phyloP scores from a whole-genome alignment of 2,888 invertebrate genomes.

The Alentia gelatinosa region DNA sequence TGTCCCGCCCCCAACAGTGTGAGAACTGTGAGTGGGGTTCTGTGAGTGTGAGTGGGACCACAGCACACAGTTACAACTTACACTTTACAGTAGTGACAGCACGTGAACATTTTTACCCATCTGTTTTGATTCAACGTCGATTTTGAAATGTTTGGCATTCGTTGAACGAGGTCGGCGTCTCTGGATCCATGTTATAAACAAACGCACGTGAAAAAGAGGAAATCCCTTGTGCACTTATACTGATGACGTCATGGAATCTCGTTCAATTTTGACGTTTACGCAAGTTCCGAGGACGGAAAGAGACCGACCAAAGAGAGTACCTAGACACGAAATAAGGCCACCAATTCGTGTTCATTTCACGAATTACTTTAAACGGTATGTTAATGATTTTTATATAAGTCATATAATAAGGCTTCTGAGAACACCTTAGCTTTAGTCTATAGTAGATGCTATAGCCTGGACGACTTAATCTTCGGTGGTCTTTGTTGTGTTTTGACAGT shows the following conservation, averaged over 20 bases:
- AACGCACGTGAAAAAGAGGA: not conserved
- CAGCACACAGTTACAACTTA: too few species aligned
- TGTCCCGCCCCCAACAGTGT: too few species aligned
- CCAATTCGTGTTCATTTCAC: conserved; percentile 18
- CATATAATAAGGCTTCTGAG: not conserved
- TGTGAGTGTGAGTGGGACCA: too few species aligned
- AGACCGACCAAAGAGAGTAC: too few species aligned
- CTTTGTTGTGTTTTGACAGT: conserved; percentile 39
- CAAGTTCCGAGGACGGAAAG: conserved; percentile 50
- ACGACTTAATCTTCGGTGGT: not conserved
- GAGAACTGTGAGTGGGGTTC: too few species aligned
- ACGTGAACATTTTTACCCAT: too few species aligned
- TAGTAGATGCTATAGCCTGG: not conserved
- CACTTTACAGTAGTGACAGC: too few species aligned
- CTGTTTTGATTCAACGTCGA: too few species aligned
- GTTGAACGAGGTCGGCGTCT: too few species aligned
- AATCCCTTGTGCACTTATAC: not conserved
- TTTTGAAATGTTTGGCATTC: too few species aligned
- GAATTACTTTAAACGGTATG: conserved; percentile 12
- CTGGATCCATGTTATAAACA: too few species aligned
- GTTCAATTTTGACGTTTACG: not conserved
- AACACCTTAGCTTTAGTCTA: not conserved
- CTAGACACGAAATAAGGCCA: not conserved
- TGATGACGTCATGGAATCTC: conserved; percentile 2
- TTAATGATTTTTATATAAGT: not conserved